phyloP scores from a whole-genome alignment of 2,113 vertebrate genomes.

The Lanius collurio region DNA sequence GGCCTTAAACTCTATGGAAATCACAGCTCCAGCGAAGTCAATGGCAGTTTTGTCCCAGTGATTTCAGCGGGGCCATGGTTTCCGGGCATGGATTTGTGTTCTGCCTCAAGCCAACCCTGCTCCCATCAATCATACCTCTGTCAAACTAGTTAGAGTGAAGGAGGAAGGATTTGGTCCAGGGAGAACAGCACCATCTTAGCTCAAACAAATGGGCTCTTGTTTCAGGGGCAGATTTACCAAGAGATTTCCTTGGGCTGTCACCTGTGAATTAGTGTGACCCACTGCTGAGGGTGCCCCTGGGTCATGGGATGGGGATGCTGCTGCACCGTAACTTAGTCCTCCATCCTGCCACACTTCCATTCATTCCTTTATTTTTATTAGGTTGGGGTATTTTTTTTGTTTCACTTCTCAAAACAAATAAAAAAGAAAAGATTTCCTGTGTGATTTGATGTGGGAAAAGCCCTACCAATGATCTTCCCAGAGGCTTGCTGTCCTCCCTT shows the following conservation, averaged over 20 bases:
- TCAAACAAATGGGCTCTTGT: constrained; percentile 45
- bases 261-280: constrained; percentile 44
- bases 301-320: background rate
- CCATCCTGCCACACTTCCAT: constrained; percentile 10
- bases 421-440: background rate
- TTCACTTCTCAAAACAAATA: background rate
- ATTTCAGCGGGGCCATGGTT: constrained; percentile 41
- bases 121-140: constrained; percentile 58
- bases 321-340: background rate
- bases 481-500: background rate
- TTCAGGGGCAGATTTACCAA: constrained; percentile 22
- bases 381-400: background rate
- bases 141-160: constrained; percentile 29
- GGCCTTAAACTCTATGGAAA: constrained; percentile 18
- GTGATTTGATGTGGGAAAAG: constrained; percentile 45
- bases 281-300: background rate
- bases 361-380: constrained; percentile 15
- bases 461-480: constrained; percentile 16
- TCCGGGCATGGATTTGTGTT: constrained; percentile 49
- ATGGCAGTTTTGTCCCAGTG: constrained; percentile 56
- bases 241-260: background rate
- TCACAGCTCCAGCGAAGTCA: constrained; percentile 1
- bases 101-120: constrained; percentile 17
- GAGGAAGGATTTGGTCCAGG: constrained; percentile 37
- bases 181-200: constrained; percentile 21